phyloP scores from a whole-genome alignment of 2,888 invertebrate species.

The Notodonta dromedarius region DNA sequence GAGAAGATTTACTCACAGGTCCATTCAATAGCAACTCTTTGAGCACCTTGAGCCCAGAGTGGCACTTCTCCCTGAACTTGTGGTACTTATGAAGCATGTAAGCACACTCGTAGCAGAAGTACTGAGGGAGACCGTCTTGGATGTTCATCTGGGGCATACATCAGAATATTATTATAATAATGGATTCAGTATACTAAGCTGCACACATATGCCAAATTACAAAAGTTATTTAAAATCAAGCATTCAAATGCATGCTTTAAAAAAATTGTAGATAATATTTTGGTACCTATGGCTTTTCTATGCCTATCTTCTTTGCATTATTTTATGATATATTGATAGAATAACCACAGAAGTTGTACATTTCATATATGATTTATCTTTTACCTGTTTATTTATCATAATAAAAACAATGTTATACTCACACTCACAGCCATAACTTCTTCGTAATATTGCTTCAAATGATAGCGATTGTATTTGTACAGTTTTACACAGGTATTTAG shows the following conservation, averaged over 20 bases:
- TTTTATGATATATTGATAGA: no score
- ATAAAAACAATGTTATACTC: slow-evolving; percentile 31
- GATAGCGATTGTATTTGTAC: slow-evolving; percentile 54
- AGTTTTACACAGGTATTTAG: slow-evolving; percentile 58
- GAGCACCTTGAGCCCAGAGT: slow-evolving; percentile 54
- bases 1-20: slow-evolving; percentile 40
- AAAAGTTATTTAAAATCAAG: no score
- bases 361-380: no score
- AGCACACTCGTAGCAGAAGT: slow-evolving; percentile 71
- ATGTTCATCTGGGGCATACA: slow-evolving; percentile 41
- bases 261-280: no score
- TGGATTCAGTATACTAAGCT: no score
- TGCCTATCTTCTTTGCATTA: no score
- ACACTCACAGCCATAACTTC: slow-evolving; percentile 63
- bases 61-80: slow-evolving; percentile 73
- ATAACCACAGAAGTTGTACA: no score
- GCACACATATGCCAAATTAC: no score
- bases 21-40: slow-evolving; percentile 53
- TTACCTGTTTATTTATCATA: not conserved
- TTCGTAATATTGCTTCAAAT: slow-evolving; percentile 65
- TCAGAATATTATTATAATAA: no score
- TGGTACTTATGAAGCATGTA: slow-evolving; percentile 65
- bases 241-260: no score
- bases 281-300: no score
- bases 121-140: slow-evolving; percentile 61